phyloP scores from a whole-genome alignment of 35 echinoderm and acorn worm species.

The Lytechinus pictus region DNA sequence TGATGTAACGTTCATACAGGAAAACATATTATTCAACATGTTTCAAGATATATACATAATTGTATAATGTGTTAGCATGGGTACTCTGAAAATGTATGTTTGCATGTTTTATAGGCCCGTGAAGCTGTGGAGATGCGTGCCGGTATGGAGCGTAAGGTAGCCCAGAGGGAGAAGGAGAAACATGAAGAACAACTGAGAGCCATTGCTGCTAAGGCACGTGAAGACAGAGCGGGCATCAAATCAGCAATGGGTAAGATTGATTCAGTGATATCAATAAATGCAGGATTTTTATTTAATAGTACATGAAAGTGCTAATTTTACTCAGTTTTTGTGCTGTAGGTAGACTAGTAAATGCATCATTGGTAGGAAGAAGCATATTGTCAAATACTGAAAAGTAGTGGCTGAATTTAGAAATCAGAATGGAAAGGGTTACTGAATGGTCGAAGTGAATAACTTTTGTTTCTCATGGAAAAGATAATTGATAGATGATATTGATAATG shows the following conservation, averaged over 20 bases:
- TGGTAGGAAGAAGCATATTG: too few species aligned
- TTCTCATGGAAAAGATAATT: too few species aligned
- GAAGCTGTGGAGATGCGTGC: conserved; percentile 99
- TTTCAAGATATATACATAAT: background rate
- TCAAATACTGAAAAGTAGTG: too few species aligned
- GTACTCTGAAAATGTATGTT: background rate
- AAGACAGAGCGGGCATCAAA: conserved; percentile 94
- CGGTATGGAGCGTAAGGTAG: conserved; percentile 85
- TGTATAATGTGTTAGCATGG: background rate
- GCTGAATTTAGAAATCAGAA: too few species aligned
- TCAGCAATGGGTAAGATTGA: conserved; percentile 56
- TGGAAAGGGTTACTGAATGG: too few species aligned
- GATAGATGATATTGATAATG: too few species aligned
- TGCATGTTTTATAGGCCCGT: conserved; percentile 70
- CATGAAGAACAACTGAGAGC: conserved; percentile 85
- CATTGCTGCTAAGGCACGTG: conserved; percentile 81
- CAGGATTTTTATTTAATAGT: too few species aligned
- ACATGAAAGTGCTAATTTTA: too few species aligned
- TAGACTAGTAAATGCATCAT: too few species aligned
- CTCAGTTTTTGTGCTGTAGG: too few species aligned
- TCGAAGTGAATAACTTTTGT: too few species aligned
- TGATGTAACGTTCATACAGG: background rate
- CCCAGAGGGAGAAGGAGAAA: conserved; percentile 93
- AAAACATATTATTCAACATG: background rate
- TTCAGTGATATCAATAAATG: background rate